Evolutionary conservation across 2,113 vertebrate genomes (phyloP).

Genomic region (Scalopus aquaticus): DNA sequence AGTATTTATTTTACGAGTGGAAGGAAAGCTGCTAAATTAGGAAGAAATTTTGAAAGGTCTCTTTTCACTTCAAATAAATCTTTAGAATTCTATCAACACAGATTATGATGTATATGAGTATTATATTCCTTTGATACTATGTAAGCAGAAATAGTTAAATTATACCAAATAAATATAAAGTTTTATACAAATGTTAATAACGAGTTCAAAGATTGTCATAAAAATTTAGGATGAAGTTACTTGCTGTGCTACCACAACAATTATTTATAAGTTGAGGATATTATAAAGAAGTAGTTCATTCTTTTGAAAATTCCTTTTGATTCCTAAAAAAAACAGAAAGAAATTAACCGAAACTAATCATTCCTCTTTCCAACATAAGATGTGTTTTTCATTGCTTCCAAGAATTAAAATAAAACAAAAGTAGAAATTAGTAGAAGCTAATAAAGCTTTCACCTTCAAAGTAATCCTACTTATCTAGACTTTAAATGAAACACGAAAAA

Average conservation of each 20-base stretch:
- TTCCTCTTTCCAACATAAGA: background rate
- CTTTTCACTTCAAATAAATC: background rate
- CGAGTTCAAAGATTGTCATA: background rate
- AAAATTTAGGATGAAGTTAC: background rate
- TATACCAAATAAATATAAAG: background rate
- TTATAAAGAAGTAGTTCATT: background rate
- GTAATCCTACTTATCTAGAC: background rate
- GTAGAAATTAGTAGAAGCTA: background rate
- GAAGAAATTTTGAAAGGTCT: background rate
- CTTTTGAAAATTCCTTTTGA: background rate
- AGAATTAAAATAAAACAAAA: background rate
- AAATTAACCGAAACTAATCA: background rate
- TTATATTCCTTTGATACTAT: background rate
- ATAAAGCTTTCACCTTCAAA: conserved; percentile 16
- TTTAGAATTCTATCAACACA: background rate
- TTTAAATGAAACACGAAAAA: conserved; percentile 4
- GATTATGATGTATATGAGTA: background rate
- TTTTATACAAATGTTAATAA: background rate
- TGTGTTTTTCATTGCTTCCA: background rate
- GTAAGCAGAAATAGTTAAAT: background rate
- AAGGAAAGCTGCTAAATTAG: background rate
- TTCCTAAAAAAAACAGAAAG: background rate
- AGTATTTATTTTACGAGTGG: background rate
- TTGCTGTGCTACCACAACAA: background rate
- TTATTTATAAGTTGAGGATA: background rate